These are phyloP conservation scores for Agrilus planipennis DNA, from an alignment of 1,140 invertebrate genomes.

Conservation along the genomic window DNA sequence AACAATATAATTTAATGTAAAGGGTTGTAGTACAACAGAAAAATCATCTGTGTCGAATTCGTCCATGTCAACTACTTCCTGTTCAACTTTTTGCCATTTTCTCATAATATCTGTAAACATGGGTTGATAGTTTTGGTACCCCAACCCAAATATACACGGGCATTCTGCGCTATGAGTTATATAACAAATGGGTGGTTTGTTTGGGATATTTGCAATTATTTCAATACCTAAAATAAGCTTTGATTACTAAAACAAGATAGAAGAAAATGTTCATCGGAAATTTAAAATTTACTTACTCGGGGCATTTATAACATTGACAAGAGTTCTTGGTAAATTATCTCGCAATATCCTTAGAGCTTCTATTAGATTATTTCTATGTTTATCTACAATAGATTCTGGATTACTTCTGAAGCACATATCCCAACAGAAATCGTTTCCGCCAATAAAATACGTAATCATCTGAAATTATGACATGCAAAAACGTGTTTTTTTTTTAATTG, in stretches of 20 bases:
- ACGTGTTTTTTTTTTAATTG: too few species aligned
- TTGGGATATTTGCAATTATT: slow-evolving; percentile 21
- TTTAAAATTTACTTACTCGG: too few species aligned
- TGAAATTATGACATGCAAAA: too few species aligned
- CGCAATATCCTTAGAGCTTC: slow-evolving; percentile 40
- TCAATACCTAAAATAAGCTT: slow-evolving; percentile 30
- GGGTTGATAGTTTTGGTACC: slow-evolving; percentile 13
- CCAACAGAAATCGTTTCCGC: slow-evolving; percentile 52
- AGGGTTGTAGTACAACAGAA: slow-evolving; percentile 48
- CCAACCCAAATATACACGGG: slow-evolving; percentile 24
- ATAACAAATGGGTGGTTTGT: slow-evolving; percentile 16
- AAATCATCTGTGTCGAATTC: slow-evolving; percentile 47
- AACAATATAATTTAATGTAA: slow-evolving; percentile 28
- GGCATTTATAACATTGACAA: slow-evolving; percentile 44
- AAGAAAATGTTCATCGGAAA: too few species aligned
- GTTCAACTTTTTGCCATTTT: slow-evolving; percentile 33
- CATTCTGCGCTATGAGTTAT: slow-evolving; percentile 11
- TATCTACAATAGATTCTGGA: slow-evolving; percentile 27
- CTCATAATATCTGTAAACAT: slow-evolving; percentile 31
- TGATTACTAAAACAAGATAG: too few species aligned
- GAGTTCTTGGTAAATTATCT: slow-evolving; percentile 46
- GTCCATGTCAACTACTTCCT: slow-evolving; percentile 27
- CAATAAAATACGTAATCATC: slow-evolving; percentile 22
- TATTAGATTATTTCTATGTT: slow-evolving; percentile 39
- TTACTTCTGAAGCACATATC: slow-evolving; percentile 42